Conservation (phyloP, 2,888 invertebrate genomes). For the Cristatella mucedo region DNA sequence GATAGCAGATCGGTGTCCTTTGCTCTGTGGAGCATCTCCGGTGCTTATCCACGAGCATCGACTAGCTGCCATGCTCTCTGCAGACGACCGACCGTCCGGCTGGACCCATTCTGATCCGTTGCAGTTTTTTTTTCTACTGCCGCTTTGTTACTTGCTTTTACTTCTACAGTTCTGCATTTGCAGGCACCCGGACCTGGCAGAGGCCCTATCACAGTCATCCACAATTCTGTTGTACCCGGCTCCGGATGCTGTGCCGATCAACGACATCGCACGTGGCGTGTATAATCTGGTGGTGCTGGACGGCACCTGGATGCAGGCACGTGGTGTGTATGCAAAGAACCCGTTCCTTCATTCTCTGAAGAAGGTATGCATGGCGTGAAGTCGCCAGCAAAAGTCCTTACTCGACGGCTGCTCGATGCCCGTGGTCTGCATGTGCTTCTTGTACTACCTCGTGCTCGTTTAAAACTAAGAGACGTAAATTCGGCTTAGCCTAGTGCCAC, state of each 20-base stretch:
- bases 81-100: not conserved
- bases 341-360: constrained; percentile 54
- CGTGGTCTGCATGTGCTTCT: no score
- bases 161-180: constrained; percentile 2
- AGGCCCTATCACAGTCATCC: constrained; percentile 50
- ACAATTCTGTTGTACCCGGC: constrained; percentile 68
- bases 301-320: constrained; percentile 91
- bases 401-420: no score
- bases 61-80: no score
- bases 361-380: constrained; percentile 47
- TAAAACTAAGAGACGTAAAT: no score
- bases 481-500: no score
- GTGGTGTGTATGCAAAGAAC: constrained; percentile 71
- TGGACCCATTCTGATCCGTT: constrained; percentile 8
- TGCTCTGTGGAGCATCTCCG: no score
- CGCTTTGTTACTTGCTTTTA: not conserved
- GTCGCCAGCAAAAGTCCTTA: no score
- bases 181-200: constrained; percentile 40
- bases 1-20: no score
- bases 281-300: constrained; percentile 71
- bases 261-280: constrained; percentile 18
- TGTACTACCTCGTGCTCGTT: no score
- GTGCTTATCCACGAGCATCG: no score
- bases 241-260: constrained; percentile 35
- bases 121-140: not conserved